Percentiles rank a stretch among this genome's conserved stretches.
These are phyloP conservation scores for Microcaecilia unicolor DNA, from an alignment of 2,797 vertebrate species.

Conservation along the genomic window DNA sequence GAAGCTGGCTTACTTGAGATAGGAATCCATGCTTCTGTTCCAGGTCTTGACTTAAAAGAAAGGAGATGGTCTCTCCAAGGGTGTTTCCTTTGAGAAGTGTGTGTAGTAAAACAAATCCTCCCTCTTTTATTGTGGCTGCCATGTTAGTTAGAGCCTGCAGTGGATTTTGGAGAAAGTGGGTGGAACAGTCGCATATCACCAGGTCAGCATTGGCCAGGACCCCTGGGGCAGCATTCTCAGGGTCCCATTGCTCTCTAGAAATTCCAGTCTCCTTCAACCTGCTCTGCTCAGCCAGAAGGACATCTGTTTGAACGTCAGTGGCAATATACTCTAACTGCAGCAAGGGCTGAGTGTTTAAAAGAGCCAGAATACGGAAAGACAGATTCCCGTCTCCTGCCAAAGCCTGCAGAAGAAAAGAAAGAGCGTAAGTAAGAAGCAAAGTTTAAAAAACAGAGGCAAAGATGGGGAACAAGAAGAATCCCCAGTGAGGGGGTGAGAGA, in stretches of 20 bases:
- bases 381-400: conserved; percentile 69
- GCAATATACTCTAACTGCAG: conserved; percentile 75
- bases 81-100: conserved; percentile 71
- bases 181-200: conserved; percentile 71
- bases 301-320: conserved; percentile 51
- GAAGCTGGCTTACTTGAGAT: conserved; percentile 81
- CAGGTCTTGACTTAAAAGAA: conserved; percentile 57
- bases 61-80: conserved; percentile 70
- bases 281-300: conserved; percentile 46
- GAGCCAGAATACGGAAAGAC: conserved; percentile 57
- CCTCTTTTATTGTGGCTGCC: conserved; percentile 62
- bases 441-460: neutral
- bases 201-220: conserved; percentile 59
- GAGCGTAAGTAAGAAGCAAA: neutral
- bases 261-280: conserved; percentile 53
- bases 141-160: conserved; percentile 60
- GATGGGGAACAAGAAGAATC: no score
- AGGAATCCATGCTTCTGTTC: conserved; percentile 51
- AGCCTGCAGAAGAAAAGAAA: conserved; percentile 51
- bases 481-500: neutral
- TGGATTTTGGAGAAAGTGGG: conserved; percentile 33
- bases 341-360: conserved; percentile 77
- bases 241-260: conserved; percentile 72
- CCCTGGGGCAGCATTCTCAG: conserved; percentile 45
- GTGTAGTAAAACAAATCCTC: conserved; percentile 84